phyloP scores from a whole-genome alignment of 2,113 vertebrate genomes.

The Dicaeum eximium region DNA sequence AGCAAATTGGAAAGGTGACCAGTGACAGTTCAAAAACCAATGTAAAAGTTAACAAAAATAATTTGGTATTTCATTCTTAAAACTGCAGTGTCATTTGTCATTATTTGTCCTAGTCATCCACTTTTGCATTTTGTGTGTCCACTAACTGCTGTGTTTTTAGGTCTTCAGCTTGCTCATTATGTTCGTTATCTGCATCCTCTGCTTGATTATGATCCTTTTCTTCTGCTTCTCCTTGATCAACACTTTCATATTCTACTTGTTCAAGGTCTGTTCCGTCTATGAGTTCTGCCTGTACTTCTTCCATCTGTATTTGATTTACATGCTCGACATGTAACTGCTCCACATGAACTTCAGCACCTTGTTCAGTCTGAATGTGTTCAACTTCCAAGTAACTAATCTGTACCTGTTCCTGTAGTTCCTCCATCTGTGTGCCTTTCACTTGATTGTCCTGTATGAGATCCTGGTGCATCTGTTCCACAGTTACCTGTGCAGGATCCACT shows the following conservation, averaged over 20 bases:
- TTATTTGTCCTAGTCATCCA: slow-evolving; percentile 43
- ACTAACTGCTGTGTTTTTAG: slow-evolving; percentile 46
- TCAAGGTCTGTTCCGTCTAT: slow-evolving; percentile 69
- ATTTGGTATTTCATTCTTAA: slow-evolving; percentile 55
- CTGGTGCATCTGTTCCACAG: slow-evolving; percentile 80
- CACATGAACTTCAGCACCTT: slow-evolving; percentile 80
- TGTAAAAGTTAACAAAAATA: slow-evolving; percentile 62
- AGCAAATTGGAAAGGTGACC: slow-evolving; percentile 15
- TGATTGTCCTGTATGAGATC: slow-evolving; percentile 82
- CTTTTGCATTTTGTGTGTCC: slow-evolving; percentile 30
- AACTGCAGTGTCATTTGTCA: not conserved
- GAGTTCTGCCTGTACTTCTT: slow-evolving; percentile 78
- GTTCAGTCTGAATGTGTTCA: slow-evolving; percentile 81
- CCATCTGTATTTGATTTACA: slow-evolving; percentile 79
- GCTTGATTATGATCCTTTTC: slow-evolving; percentile 23
- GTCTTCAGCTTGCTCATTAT: slow-evolving; percentile 35
- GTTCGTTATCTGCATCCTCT: slow-evolving; percentile 21
- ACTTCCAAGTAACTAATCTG: slow-evolving; percentile 81
- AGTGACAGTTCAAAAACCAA: slow-evolving; percentile 44
- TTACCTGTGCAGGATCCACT: slow-evolving; percentile 82
- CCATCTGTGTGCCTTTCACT: slow-evolving; percentile 71
- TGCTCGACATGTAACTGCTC: slow-evolving; percentile 78
- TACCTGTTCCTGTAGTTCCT: slow-evolving; percentile 79
- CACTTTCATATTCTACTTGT: slow-evolving; percentile 63
- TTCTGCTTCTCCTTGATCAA: slow-evolving; percentile 60